Conservation (phyloP, 2,888 invertebrate genomes). For the Lamproptera curius region DNA sequence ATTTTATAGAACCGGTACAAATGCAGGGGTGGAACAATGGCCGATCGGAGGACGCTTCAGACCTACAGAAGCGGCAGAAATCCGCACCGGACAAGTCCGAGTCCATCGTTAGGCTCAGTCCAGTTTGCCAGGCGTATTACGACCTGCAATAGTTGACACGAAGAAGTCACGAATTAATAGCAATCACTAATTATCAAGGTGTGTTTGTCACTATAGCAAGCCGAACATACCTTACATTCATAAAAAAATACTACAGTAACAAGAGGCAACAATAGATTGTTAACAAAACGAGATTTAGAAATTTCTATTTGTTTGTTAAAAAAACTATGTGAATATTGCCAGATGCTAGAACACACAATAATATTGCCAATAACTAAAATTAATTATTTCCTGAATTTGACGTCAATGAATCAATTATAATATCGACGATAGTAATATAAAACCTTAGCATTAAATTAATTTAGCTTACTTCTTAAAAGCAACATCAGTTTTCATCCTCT, state of each 20-base stretch:
- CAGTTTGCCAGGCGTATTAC: slow-evolving; percentile 61
- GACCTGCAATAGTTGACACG: slow-evolving; percentile 54
- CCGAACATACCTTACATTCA: slow-evolving; percentile 38
- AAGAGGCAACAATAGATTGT: slow-evolving; percentile 44
- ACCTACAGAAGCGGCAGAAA: slow-evolving; percentile 98
- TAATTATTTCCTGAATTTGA: too few relatives aligned
- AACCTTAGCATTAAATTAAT: too few relatives aligned
- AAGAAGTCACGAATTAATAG: slow-evolving; percentile 23
- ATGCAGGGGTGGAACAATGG: slow-evolving; percentile 99
- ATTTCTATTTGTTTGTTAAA: slow-evolving; percentile 55
- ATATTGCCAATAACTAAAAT: too few relatives aligned
- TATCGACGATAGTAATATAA: too few relatives aligned
- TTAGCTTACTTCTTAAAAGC: too few relatives aligned
- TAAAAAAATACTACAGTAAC: slow-evolving; percentile 35
- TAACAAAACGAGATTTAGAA: slow-evolving; percentile 34
- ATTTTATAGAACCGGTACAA: slow-evolving; percentile 99
- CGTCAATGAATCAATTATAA: too few relatives aligned
- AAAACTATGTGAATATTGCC: slow-evolving; percentile 39
- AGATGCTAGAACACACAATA: too few relatives aligned
- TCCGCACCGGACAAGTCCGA: slow-evolving; percentile 82
- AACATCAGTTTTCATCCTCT: too few relatives aligned
- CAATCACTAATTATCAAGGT: slow-evolving; percentile 5
- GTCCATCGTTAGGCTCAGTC: slow-evolving; percentile 69
- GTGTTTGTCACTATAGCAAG: background rate
- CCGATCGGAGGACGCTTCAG: slow-evolving; percentile 93